These are phyloP conservation scores for Drosophila infuscata DNA, from an alignment of 2,888 invertebrate species.

Conservation along the genomic window DNA sequence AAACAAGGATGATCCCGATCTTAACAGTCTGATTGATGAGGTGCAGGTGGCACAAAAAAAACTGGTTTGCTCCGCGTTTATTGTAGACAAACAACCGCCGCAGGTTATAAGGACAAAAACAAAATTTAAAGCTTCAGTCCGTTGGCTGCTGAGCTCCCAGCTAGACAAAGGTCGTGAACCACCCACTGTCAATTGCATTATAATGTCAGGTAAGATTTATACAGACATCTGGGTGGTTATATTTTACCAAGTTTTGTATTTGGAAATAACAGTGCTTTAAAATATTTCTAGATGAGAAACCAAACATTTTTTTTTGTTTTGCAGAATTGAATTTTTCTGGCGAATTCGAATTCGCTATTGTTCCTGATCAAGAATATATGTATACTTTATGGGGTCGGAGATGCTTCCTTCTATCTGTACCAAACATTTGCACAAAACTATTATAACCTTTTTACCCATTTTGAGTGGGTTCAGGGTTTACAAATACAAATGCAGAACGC, in stretches of 20 bases:
- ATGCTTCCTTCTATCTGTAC: no score
- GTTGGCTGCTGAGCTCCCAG: conserved; percentile 95
- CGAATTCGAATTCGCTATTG: no score
- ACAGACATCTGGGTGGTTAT: neutral
- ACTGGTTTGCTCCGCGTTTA: conserved; percentile 89
- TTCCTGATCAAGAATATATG: no score
- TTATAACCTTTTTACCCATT: no score
- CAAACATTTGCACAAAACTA: no score
- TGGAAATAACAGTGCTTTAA: neutral
- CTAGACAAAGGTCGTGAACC: conserved; percentile 97
- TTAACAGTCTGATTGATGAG: conserved; percentile 71
- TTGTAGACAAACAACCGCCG: conserved; percentile 98
- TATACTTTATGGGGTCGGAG: no score
- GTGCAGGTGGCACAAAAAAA: conserved; percentile 78
- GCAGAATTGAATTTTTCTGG: neutral
- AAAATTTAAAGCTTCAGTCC: conserved; percentile 96
- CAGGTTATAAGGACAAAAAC: conserved; percentile 99
- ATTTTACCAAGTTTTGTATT: neutral
- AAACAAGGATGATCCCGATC: conserved; percentile 60
- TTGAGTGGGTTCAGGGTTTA: no score
- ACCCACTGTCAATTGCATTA: conserved; percentile 91
- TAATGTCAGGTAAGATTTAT: conserved; percentile 82
- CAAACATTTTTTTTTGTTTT: neutral
- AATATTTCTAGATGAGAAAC: neutral
- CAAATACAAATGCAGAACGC: no score